Conservation (phyloP, 2,113 vertebrate genomes). For the Gnathonemus longibarbis region DNA sequence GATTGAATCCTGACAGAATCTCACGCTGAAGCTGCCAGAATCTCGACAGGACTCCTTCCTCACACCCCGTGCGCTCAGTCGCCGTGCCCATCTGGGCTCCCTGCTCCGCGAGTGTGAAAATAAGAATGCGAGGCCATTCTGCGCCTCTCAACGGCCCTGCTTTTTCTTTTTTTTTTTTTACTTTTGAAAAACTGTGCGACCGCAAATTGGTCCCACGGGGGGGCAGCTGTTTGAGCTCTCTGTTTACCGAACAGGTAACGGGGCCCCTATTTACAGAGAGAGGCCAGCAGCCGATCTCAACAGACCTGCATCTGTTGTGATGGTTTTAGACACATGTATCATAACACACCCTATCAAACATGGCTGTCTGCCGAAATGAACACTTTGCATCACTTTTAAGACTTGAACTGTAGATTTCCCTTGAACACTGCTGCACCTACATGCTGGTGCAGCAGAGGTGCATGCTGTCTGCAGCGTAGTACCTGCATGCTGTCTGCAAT, state of each 20-base stretch:
- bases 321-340: neutral
- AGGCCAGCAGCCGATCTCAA: neutral
- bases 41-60: slow-evolving; percentile 5
- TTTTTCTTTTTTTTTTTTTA: neutral
- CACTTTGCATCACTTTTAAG: neutral
- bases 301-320: neutral
- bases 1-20: slow-evolving; percentile 12
- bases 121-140: neutral
- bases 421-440: neutral
- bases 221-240: neutral
- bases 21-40: neutral
- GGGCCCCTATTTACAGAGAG: neutral
- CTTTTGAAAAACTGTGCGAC: neutral
- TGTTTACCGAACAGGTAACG: neutral
- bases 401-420: neutral
- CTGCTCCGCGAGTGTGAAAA: neutral
- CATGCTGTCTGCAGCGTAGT: neutral
- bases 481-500: neutral
- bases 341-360: neutral
- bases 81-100: slow-evolving; percentile 4
- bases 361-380: neutral
- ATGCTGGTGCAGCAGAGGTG: neutral
- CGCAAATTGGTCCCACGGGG: neutral
- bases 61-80: neutral
- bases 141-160: neutral